A percentile compares a stretch with the other conserved stretches of the same genome.
Conservation (phyloP, 2,888 invertebrate species). For the Protodeltote pygarga region DNA sequence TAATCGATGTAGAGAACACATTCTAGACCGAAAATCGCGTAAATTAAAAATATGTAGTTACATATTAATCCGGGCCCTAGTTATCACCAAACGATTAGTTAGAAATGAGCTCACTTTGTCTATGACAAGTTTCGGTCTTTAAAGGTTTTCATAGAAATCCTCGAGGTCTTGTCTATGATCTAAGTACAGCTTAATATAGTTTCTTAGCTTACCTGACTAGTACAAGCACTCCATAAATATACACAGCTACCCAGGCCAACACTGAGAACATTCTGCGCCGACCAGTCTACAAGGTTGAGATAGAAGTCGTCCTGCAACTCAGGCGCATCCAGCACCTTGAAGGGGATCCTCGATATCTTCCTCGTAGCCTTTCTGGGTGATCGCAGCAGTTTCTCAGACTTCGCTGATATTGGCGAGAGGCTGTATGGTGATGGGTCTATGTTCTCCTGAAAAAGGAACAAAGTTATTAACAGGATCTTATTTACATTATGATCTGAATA, state of each 20-base stretch:
- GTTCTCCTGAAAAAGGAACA: slow-evolving; percentile 88
- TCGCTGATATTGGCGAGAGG: slow-evolving; percentile 97
- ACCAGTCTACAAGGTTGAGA: slow-evolving; percentile 99
- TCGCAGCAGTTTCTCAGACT: slow-evolving; percentile 96
- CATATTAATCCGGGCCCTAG: too few species aligned
- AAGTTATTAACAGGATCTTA: too few species aligned
- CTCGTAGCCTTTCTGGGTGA: slow-evolving; percentile 99
- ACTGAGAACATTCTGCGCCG: slow-evolving; percentile 98
- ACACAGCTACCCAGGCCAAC: slow-evolving; percentile 99
- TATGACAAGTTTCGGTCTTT: too few species aligned
- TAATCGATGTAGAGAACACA: too few species aligned
- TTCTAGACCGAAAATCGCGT: too few species aligned
- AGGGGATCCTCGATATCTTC: slow-evolving; percentile 99
- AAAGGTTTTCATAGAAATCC: too few species aligned
- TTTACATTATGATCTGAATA: too few species aligned
- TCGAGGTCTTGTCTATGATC: too few species aligned
- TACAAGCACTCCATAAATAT: slow-evolving; percentile 99
- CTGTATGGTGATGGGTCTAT: slow-evolving; percentile 96
- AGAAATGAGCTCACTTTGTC: too few species aligned
- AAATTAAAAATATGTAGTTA: too few species aligned
- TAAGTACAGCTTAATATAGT: too few species aligned
- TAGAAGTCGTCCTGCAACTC: slow-evolving; percentile 99
- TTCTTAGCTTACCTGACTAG: slow-evolving; percentile 91
- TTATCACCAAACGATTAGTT: too few species aligned
- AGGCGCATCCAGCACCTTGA: slow-evolving; percentile 98